Base-by-base conservation (phyloP, 2,797 vertebrate species). In the Lepus townsendii region DNA sequence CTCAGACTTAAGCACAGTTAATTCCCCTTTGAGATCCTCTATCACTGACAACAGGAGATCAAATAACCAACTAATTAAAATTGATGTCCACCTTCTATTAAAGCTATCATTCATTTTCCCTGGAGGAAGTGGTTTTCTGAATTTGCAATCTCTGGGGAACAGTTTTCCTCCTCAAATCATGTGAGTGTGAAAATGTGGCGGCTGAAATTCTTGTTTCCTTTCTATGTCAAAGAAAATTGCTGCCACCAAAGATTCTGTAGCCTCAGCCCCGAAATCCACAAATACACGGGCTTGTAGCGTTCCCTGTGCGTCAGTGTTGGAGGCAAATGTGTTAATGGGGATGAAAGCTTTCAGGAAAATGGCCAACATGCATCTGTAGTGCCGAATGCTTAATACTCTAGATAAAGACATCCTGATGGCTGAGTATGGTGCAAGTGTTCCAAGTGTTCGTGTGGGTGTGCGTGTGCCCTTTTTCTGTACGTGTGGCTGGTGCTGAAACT, bases 61-160 rank as follows among this genome's bases (percentile, higher is more conserved):
- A 97, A 98, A 98, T 98, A 97, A 96, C 97, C 96, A 96, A 96
- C 97, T 98, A 98, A 98, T 98, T 98, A 98, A 98, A 98, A 97
- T 97, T 95, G 97, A 98, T 95, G 97, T 97, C 97, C 97, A 96
- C 96, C 96, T 96, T 96, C 98, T 97, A 95, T 95, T 97, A 98
- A 98, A 97, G 96, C 96, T 94, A 93, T 96, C 66, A 72, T 95
- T 97, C 83, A 69, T 92, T 84, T 92, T 94, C 97, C 96, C 97
- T 14, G 52, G 96, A 97, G 98, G 96, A 97, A 93, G 96, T 91
- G 77, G 85, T 65, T 97, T 97, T 97, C 96, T 97, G 97, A 96
- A 95, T 97, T 91, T 65, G 88, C 88, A 79, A 92, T 97, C 97
- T 96, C 95, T 60, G 86, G 97, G 96, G 97, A 97, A 97, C 95